Conservation (phyloP, 2,113 vertebrate species). For the Meles meles region DNA sequence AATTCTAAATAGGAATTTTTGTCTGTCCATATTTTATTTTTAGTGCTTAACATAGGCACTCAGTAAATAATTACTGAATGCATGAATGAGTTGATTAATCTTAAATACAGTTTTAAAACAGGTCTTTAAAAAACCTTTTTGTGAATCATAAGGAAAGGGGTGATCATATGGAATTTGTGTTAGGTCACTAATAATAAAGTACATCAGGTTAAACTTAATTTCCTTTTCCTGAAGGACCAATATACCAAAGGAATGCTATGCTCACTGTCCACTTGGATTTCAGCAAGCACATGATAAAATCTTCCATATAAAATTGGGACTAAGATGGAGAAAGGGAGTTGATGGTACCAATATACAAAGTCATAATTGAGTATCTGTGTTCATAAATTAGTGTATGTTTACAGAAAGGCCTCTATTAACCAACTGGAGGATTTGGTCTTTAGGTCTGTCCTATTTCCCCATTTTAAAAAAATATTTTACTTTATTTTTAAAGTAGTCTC, state of each 20-base stretch:
- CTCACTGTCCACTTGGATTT: not conserved
- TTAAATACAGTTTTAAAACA: not conserved
- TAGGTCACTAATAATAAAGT: not conserved
- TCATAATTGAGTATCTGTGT: not conserved
- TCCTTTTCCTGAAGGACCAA: not conserved
- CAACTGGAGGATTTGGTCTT: not conserved
- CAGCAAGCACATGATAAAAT: not conserved
- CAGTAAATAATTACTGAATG: not conserved
- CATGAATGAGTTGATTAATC: not conserved
- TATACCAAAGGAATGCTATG: not conserved
- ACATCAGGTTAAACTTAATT: not conserved
- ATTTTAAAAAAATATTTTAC: not conserved
- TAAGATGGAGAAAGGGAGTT: not conserved
- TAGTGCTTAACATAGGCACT: not conserved
- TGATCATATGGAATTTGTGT: not conserved
- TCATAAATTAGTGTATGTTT: not conserved
- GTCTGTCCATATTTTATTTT: not conserved
- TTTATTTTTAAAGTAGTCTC: not conserved
- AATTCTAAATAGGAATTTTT: not conserved
- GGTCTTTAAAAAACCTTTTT: not conserved
- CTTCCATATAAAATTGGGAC: not conserved
- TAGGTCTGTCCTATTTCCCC: not conserved
- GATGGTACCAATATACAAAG: not conserved
- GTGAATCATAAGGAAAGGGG: not conserved
- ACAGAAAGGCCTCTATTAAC: not conserved